phyloP scores from a whole-genome alignment of 92 coral and sea anemone genomes.

The Galaxea fascicularis region DNA sequence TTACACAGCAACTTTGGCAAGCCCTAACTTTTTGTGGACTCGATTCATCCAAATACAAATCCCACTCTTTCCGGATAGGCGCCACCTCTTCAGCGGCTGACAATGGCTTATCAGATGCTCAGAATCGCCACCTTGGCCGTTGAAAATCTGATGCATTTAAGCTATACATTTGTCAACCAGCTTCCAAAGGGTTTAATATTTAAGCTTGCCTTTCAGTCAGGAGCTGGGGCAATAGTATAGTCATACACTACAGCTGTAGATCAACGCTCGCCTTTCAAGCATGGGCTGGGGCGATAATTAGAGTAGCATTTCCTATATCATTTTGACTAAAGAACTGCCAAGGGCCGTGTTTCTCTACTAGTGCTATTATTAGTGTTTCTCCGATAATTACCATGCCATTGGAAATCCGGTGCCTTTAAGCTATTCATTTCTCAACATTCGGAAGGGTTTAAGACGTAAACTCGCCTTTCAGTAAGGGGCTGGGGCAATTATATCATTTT shows the following conservation, averaged over 20 bases:
- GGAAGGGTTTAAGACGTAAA: no score
- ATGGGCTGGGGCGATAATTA: no score
- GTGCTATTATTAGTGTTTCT: no score
- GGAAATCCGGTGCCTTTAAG: no score
- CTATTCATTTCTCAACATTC: no score
- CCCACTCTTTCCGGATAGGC: not conserved
- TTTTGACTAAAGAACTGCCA: no score
- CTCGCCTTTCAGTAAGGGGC: no score
- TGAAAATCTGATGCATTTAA: slow-evolving; percentile 8
- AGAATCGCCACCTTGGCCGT: slow-evolving; percentile 5
- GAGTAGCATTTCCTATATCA: no score
- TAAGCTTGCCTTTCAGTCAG: not conserved
- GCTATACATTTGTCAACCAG: slow-evolving; percentile 6
- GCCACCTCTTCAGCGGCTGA: not conserved
- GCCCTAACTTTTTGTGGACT: not conserved
- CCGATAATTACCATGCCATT: no score
- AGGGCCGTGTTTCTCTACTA: no score
- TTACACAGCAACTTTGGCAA: not conserved
- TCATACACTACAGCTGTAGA: not conserved
- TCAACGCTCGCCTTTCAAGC: not conserved
- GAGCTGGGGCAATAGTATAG: not conserved
- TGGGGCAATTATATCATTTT: no score
- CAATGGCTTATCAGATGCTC: not conserved
- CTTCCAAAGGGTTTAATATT: no score
- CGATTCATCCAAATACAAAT: not conserved